Percentiles rank a stretch among this genome's conserved stretches.
Evolutionary conservation across 2,888 invertebrate species (phyloP).

Genomic region (Macroteleia sp.): DNA sequence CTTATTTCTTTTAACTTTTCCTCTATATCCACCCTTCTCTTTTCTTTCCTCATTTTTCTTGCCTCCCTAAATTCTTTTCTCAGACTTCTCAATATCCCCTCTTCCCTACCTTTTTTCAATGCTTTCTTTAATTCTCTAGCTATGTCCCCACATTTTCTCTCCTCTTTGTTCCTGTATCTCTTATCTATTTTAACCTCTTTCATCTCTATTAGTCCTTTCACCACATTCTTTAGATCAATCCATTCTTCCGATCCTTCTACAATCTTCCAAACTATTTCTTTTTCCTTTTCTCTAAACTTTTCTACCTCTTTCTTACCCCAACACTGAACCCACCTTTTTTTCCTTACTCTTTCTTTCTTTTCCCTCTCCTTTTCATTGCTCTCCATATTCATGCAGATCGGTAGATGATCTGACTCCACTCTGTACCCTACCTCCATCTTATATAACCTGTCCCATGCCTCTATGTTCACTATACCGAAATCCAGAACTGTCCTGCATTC

Average conservation of each 20-base stretch:
- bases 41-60: background rate
- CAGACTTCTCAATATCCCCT: background rate
- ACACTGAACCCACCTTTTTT: background rate
- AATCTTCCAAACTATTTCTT: background rate
- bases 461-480: background rate
- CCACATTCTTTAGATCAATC: background rate
- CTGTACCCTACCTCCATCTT: background rate
- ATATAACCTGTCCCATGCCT: background rate
- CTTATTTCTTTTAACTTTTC: background rate
- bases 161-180: background rate
- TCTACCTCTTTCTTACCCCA: background rate
- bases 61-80: background rate
- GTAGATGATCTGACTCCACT: slow-evolving; percentile 2
- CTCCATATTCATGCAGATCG: background rate
- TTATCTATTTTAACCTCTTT: too few species aligned
- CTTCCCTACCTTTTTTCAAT: background rate
- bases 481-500: background rate
- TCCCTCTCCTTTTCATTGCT: background rate
- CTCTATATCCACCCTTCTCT: background rate
- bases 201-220: too few species aligned
- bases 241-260: background rate
- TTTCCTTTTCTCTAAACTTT: background rate
- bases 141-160: background rate
- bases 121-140: background rate
- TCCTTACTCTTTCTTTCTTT: background rate